Evolutionary conservation across 2,797 vertebrate species (phyloP), one percentile per base, ranked within the genome.

Genomic region (Cephalopachus bancanus): DNA sequence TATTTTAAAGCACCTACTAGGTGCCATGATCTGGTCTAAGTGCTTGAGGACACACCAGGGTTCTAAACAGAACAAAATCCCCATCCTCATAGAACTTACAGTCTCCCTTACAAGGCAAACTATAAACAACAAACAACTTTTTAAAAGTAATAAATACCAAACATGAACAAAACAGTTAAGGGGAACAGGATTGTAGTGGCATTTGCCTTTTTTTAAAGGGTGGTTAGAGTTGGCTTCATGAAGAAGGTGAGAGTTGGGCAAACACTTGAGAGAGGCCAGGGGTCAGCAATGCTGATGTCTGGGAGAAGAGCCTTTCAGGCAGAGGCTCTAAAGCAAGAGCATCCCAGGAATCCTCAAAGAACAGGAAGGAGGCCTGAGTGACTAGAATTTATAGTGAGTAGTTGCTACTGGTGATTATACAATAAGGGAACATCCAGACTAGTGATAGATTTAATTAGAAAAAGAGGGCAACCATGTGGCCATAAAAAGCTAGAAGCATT

Each of bases 31-130:
- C 69, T 92, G 44, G 6, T 12, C 15, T 22, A 44, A 78, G 24
- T 28, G n/a, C 15, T 19, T 76, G 12, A 24, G 28, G 78, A 71
- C 8, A 53, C 28, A 33, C 72, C 12, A 30, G 9, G 90, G 24
- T 79, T 87, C 76, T 87, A 72, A 69, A 24, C 53, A 89, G 49
- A 93, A 88, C 33, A 95, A 65, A 89, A 69, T 76, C 22, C 5
- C 9, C 55, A 22, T 28, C 24, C 17, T n/a, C 14, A 2, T 3
- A 26, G 55, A 74, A 37, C 71, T 87, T 75, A 51, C 53, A 33
- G 26, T 53, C 65, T 72, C 81, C 51, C n/a, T 71, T 67, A 93
- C 37, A 83, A 49, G 44, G 51, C 10, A 69, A 37, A 59, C 10
- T 19, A 14, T n/a, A 76, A 84, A 44, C 7, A 72, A 55, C 33